These are phyloP conservation scores for Meles meles DNA, from an alignment of 2,113 vertebrate genomes.

Conservation along the genomic window DNA sequence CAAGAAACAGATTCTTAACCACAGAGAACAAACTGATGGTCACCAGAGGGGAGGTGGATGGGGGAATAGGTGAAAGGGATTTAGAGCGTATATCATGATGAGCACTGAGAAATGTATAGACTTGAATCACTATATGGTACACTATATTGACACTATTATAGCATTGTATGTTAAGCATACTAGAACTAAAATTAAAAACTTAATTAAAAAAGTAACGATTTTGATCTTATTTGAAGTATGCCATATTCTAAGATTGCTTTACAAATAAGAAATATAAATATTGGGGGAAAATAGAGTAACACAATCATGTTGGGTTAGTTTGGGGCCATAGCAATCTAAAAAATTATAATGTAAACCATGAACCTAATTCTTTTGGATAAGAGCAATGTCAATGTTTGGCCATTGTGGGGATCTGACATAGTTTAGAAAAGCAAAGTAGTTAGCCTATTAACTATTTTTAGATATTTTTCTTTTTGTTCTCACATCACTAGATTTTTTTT, in stretches of 20 bases:
- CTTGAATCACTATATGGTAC: neutral
- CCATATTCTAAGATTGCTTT: neutral
- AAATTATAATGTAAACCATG: neutral
- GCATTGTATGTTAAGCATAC: neutral
- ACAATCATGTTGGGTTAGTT: neutral
- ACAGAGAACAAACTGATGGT: neutral
- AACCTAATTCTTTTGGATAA: neutral
- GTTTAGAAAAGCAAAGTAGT: neutral
- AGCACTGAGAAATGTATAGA: neutral
- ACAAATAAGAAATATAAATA: neutral
- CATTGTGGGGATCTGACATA: neutral
- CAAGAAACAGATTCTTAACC: neutral
- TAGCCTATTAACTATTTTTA: conserved; percentile 21
- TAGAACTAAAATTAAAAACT: neutral
- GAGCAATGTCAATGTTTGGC: neutral
- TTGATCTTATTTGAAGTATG: neutral
- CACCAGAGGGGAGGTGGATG: neutral
- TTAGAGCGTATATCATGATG: neutral
- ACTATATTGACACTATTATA: neutral
- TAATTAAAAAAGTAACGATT: neutral
- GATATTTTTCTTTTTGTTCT: neutral
- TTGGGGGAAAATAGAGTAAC: neutral
- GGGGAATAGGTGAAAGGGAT: neutral
- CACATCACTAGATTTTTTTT: neutral
- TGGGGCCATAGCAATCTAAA: neutral